A percentile compares a stretch with the other conserved stretches of the same genome.
Conservation (phyloP, 2,888 invertebrate genomes). For the Axea sp. region DNA sequence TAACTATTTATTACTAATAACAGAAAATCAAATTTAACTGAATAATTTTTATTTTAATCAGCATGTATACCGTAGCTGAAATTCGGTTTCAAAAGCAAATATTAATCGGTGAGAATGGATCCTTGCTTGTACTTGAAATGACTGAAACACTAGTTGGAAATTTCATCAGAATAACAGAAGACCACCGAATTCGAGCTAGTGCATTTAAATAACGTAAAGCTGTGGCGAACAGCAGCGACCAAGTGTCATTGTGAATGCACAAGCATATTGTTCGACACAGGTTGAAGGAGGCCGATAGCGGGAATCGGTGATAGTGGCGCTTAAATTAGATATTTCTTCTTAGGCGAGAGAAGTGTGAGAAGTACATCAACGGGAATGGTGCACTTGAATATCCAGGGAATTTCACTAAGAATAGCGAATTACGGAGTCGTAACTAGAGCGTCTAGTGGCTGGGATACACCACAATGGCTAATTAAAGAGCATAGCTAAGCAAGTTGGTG, state of each 20-base stretch:
- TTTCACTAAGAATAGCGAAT: slow-evolving; percentile 66
- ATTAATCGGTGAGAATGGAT: slow-evolving; percentile 1
- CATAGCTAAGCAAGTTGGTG: slow-evolving; percentile 62
- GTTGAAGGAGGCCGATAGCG: slow-evolving; percentile 21
- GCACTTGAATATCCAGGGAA: slow-evolving; percentile 57
- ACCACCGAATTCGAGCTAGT: slow-evolving; percentile 10
- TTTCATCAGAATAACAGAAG: slow-evolving; percentile 25
- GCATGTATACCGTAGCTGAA: no score
- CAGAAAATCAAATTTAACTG: no score
- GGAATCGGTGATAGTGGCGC: slow-evolving; percentile 39
- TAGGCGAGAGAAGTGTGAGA: slow-evolving; percentile 3
- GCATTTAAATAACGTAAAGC: slow-evolving; percentile 28
- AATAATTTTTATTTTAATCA: no score
- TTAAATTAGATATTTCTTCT: slow-evolving; percentile 56
- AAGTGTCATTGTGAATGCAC: slow-evolving; percentile 46
- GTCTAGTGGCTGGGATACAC: slow-evolving; percentile 58
- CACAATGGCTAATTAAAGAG: slow-evolving; percentile 70
- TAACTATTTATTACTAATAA: no score
- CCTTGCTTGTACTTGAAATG: background rate
- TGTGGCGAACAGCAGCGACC: slow-evolving; percentile 19
- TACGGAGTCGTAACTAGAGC: slow-evolving; percentile 64
- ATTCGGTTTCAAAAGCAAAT: background rate
- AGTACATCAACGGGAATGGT: slow-evolving; percentile 43
- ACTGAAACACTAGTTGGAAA: slow-evolving; percentile 13
- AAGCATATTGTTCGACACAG: slow-evolving; percentile 37